A percentile compares a stretch with the other conserved stretches of the same genome.
Conservation (phyloP, 35 echinoderm and acorn worm genomes). For the Apostichopus californicus region DNA sequence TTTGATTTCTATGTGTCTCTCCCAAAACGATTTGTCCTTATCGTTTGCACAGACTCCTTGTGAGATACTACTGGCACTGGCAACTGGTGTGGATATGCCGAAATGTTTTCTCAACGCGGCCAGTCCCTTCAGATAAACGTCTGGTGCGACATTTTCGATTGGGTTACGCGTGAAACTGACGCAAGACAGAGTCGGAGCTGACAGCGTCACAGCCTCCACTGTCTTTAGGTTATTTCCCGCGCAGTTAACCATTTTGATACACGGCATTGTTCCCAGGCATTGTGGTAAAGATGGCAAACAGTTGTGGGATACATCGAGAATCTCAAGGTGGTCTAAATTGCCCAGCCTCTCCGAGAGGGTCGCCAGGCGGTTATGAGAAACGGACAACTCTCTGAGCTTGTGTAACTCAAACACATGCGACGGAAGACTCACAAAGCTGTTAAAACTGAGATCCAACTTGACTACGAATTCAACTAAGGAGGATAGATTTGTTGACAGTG, state of each 20-base stretch:
- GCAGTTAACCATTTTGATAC: conserved; percentile 81
- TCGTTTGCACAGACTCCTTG: conserved; percentile 12
- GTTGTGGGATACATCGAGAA: conserved; percentile 85
- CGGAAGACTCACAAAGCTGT: conserved; percentile 68
- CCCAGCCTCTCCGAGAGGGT: conserved; percentile 56
- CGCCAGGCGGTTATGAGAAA: conserved; percentile 57
- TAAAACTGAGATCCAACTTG: conserved; percentile 74
- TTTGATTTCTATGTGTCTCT: conserved; percentile 59
- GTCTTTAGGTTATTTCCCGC: conserved; percentile 71
- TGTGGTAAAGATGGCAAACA: conserved; percentile 58
- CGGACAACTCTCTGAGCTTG: conserved; percentile 47
- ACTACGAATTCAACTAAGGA: conserved; percentile 6
- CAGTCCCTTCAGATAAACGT: conserved; percentile 90
- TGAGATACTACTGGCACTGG: background rate
- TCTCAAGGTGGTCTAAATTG: conserved; percentile 41
- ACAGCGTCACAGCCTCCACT: conserved; percentile 46
- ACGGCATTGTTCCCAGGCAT: conserved; percentile 58
- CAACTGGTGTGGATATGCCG: conserved; percentile 33
- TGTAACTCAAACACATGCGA: conserved; percentile 47
- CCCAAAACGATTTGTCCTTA: conserved; percentile 52
- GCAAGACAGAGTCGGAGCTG: conserved; percentile 50
- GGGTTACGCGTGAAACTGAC: conserved; percentile 82
- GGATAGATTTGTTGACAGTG: background rate
- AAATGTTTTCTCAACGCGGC: conserved; percentile 73
- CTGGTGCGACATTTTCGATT: conserved; percentile 71